Evolutionary conservation across 2,797 vertebrate species (phyloP), one percentile per base, ranked within the genome.

Genomic region (Myripristis murdjan): DNA sequence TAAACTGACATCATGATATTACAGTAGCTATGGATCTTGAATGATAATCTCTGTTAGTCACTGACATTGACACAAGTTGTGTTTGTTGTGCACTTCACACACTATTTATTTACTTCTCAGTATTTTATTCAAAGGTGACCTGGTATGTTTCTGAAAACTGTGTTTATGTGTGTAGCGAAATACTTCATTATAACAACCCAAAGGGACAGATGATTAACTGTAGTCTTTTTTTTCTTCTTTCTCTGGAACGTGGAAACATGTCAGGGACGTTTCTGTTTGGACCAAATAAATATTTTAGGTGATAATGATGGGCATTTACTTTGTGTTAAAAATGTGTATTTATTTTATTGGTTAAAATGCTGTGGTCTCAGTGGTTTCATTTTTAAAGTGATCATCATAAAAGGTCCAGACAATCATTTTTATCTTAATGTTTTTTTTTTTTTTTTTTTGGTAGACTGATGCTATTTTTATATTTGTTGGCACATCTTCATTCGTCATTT

Each of bases 151-250:
- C 16, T 46, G 11, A 65, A 6, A 26, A 55, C 9, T 3, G n/a
- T 31, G 20, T 63, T 49, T 48, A 10, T 51, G 31, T 69, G 47
- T 60, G 24, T 52, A 52, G 35, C 44, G 48, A 59, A 46, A 52
- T 55, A 16, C 15, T 31, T 46, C 39, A 12, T 41, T 41, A 41
- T 15, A 41, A 41, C 39, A 14, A 41, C 39, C 37, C 39, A 15
- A 14, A 41, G 39, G 39, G 8, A 20, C 26, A 49, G 6, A 23
- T 22, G 26, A n/a, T 31, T 18, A 12, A 35, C 5, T 54, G 28
- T 28, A 37, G 28, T 24, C 1, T 79, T 82, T 79, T 58, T 47
- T 70, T 61, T n/a, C n/a, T 72, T 61, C 67, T 48, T 68, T 66
- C 22, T 78, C 49, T 15, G 1, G 74, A 43, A 28, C 46, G 39